Evolutionary conservation across 2,113 vertebrate species (phyloP).

Genomic region (Crotalus viridis): DNA sequence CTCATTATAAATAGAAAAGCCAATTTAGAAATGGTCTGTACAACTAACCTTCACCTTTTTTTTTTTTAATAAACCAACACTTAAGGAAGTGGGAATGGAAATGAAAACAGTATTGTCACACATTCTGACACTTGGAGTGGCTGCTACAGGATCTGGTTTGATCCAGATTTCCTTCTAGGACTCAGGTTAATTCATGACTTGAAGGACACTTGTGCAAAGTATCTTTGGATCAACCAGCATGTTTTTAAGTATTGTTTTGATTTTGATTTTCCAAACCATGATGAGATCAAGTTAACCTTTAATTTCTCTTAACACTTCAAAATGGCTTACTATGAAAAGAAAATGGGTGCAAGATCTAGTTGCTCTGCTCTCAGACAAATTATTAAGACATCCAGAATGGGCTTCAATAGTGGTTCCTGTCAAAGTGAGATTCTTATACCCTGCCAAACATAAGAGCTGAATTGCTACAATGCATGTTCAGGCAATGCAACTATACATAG

Average conservation of each 20-base stretch:
- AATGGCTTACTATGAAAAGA: neutral
- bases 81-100: neutral
- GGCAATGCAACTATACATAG: neutral
- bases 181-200: neutral
- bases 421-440: neutral
- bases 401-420: neutral
- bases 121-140: neutral
- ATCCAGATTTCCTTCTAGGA: neutral
- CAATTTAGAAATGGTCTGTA: neutral
- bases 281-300: neutral
- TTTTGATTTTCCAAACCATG: neutral
- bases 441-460: neutral
- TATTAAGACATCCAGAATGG: neutral
- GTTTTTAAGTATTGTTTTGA: neutral
- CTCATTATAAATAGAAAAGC: neutral
- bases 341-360: neutral
- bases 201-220: neutral
- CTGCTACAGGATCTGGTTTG: neutral
- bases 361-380: neutral
- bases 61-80: neutral
- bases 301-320: neutral
- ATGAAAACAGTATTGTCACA: neutral
- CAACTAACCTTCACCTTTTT: neutral
- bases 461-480: neutral
- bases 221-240: neutral